Evolutionary conservation across 2,113 vertebrate genomes (phyloP), one percentile per base, ranked within the genome.

Genomic region (Onychorhynchus coronatus): DNA sequence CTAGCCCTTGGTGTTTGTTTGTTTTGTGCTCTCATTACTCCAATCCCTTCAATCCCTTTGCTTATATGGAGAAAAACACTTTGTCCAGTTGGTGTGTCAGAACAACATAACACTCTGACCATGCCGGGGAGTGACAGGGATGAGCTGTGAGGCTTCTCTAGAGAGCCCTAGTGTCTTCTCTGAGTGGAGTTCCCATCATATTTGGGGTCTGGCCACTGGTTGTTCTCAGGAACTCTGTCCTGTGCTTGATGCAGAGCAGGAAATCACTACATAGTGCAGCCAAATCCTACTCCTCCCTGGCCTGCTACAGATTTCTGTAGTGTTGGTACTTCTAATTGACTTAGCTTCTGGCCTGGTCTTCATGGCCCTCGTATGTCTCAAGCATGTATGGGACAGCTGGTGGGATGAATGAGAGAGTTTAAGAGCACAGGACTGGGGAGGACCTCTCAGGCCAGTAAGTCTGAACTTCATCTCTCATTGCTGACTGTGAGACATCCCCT

Each of bases 11-110:
- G 68, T 92, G 74, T 80, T 71, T 92, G 86, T 92, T 92, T 93
- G 66, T 92, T 88, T 94, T 96, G 65, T 93, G 65, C 73, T 85
- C 35, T 95, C 79, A 52, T 95, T 92, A 81, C 27, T 95, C 50
- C 81, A 95, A 92, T 87, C 73, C 89, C 56, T 95, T 81, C 56
- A 83, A 88, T 92, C 74, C 71, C 66, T 66, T 85, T 91, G 77
- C 44, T 91, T 89, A 75, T 56, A 12, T 5, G 16, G 61, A 87
- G 79, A 71, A 41, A 91, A 88, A 78, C n/a, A 8, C 74, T 91
- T 93, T 50, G 15, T 77, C 68, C 68, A 66, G 30, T 86, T 71
- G 63, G 41, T 74, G 50, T 71, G 47, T 56, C 7, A 23, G 52
- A 89, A 42, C 13, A 20, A 72, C 37, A 24, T 5, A 10, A 59